phyloP scores from a whole-genome alignment of 64 coral and sea anemone genomes.

The Dendronephthya gigantea region DNA sequence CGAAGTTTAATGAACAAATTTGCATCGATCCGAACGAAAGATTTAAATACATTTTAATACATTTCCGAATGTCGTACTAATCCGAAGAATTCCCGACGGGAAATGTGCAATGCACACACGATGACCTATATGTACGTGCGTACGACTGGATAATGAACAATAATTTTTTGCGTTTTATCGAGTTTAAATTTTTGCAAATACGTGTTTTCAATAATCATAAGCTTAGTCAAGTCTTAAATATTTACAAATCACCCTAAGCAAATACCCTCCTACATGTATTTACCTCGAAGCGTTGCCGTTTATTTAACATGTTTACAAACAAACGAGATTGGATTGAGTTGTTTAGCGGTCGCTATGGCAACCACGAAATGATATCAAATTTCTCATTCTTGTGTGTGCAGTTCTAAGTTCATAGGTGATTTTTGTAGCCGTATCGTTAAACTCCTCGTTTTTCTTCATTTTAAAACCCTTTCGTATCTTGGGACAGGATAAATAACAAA shows the following conservation, averaged over 20 bases:
- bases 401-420: neutral
- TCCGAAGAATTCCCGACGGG: too few relatives aligned
- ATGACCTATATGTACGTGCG: too few relatives aligned
- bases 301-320: neutral
- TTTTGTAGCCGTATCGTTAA: neutral
- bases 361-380: conserved; percentile 2
- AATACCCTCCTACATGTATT: neutral
- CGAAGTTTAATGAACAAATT: too few relatives aligned
- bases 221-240: neutral
- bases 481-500: neutral
- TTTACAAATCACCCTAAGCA: neutral
- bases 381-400: neutral
- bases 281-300: neutral
- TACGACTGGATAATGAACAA: too few relatives aligned
- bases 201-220: neutral
- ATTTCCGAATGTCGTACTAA: too few relatives aligned
- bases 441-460: neutral
- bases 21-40: too few relatives aligned
- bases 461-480: neutral
- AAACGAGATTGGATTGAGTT: neutral
- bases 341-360: neutral
- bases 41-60: too few relatives aligned
- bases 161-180: too few relatives aligned
- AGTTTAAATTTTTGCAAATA: too few relatives aligned
- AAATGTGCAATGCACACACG: too few relatives aligned